Conservation (phyloP, 2,113 vertebrate species). For the Pyrgilauda ruficollis region DNA sequence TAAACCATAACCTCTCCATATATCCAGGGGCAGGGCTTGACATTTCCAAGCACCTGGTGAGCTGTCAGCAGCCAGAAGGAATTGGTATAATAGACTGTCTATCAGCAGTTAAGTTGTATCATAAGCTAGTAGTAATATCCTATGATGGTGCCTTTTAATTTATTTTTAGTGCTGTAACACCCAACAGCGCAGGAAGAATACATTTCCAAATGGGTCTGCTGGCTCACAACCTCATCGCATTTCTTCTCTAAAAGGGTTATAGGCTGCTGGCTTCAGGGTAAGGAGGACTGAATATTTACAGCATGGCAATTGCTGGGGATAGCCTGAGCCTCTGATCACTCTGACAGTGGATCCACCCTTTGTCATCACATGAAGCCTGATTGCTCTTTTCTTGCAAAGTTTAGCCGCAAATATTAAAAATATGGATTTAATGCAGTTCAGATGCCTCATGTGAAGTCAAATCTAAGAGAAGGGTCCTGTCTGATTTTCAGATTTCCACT, state of each 20-base stretch:
- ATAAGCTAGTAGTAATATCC: conserved; percentile 34
- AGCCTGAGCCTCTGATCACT: not conserved
- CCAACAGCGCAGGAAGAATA: conserved; percentile 3
- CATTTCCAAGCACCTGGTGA: conserved; percentile 48
- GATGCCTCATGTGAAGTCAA: not conserved
- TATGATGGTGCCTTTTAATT: conserved; percentile 21
- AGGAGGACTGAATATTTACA: not conserved
- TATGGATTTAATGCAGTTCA: not conserved
- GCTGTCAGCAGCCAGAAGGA: conserved; percentile 7
- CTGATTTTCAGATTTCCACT: not conserved
- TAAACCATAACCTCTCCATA: not conserved
- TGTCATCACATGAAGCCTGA: not conserved
- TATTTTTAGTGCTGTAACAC: conserved; percentile 49
- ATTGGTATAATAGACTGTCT: not conserved
- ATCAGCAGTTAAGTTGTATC: conserved; percentile 38
- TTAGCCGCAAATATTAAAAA: not conserved
- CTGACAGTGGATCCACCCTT: not conserved
- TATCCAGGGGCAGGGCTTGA: not conserved
- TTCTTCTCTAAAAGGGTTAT: conserved; percentile 22
- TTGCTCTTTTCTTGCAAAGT: not conserved
- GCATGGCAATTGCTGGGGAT: not conserved
- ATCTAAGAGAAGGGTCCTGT: not conserved
- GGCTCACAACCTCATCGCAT: not conserved
- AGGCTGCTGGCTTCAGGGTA: not conserved
- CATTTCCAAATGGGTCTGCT: conserved; percentile 22